Base-by-base conservation (phyloP, 1,140 invertebrate genomes). In the Drosophila biarmipes region DNA sequence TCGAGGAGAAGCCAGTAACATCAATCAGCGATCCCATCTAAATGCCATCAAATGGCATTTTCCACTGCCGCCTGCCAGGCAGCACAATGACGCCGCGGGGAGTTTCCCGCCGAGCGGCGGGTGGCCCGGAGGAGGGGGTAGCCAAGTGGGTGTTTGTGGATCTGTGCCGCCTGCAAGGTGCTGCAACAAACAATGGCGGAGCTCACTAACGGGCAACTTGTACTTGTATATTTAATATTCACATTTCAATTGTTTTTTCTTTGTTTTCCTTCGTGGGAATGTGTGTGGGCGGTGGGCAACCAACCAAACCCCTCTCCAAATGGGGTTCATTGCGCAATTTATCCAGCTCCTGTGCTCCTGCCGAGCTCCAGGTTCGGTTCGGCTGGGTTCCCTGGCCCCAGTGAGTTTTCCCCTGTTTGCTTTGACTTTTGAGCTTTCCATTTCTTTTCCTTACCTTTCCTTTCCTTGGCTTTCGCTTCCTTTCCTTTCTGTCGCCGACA, bases 141-240 rank as follows among this genome's bases (percentile, higher is more conserved):
- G 31, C 10, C 24, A 24, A 24, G 24, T 52, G 63, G 35, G 21
- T 43, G 52, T 56, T 53, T 48, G 35, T 37, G 66, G 31, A 52
- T 38, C 61, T 15, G 59, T 43, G 59, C 17, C 42, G 27, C n/a
- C 24, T 17, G 54, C 34, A 61, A 42, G 58, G 58, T 61, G 53
- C 48, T 45, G 46, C 37, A 66, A 35, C 37, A 27, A 49, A 62
- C 38, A 37, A 21, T 48, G 40, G 37, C 31, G 29, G 19, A 29
- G 15, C 38, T 24, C 51, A 46, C 37, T 57, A 69, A 59, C 67
- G 53, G 56, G 56, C 73, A 71, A 78, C 80, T 77, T 80, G 67
- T 86, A 73, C 81, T 85, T 77, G 58, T 78, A 85, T 80, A 85
- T 85, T 85, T 85, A 85, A 85, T 85, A 85, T 85, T 85, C 81